Conservation (phyloP, 1,140 invertebrate genomes). For the Drosophila quadrilineata region DNA sequence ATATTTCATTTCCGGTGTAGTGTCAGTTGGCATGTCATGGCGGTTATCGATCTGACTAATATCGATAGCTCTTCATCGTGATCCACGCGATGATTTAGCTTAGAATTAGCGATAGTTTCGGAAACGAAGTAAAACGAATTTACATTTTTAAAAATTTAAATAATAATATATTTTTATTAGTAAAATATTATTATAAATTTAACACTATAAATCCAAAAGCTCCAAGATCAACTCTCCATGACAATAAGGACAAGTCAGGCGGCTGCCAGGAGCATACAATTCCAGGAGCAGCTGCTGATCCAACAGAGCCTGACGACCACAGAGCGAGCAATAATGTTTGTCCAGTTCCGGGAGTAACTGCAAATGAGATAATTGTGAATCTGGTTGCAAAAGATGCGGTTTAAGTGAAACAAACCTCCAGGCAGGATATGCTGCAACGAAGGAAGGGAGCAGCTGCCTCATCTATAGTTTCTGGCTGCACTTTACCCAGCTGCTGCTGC, state of each 20-base stretch:
- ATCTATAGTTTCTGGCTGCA: not conserved
- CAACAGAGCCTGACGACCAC: slow-evolving; percentile 33
- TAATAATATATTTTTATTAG: too few relatives aligned
- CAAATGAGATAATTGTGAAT: too few relatives aligned
- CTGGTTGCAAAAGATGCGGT: too few relatives aligned
- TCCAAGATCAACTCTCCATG: slow-evolving; percentile 45
- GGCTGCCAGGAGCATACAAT: slow-evolving; percentile 31
- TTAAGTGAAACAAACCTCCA: slow-evolving; percentile 17
- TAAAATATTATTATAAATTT: too few relatives aligned
- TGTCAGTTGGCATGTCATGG: too few relatives aligned
- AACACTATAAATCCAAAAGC: slow-evolving; percentile 33
- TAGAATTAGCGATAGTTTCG: too few relatives aligned
- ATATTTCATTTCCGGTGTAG: too few relatives aligned
- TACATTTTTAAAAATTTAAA: not conserved
- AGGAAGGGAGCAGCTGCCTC: not conserved
- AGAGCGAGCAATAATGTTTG: slow-evolving; percentile 51
- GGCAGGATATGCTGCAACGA: slow-evolving; percentile 42
- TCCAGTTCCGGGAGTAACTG: slow-evolving; percentile 43
- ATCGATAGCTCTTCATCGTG: too few relatives aligned
- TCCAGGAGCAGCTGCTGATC: slow-evolving; percentile 38
- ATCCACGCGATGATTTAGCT: too few relatives aligned
- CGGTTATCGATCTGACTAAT: too few relatives aligned
- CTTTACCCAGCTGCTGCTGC: not conserved
- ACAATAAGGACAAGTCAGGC: slow-evolving; percentile 50
- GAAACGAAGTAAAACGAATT: too few relatives aligned